Evolutionary conservation across 2,113 vertebrate genomes (phyloP).

Genomic region (Xiphias gladius): DNA sequence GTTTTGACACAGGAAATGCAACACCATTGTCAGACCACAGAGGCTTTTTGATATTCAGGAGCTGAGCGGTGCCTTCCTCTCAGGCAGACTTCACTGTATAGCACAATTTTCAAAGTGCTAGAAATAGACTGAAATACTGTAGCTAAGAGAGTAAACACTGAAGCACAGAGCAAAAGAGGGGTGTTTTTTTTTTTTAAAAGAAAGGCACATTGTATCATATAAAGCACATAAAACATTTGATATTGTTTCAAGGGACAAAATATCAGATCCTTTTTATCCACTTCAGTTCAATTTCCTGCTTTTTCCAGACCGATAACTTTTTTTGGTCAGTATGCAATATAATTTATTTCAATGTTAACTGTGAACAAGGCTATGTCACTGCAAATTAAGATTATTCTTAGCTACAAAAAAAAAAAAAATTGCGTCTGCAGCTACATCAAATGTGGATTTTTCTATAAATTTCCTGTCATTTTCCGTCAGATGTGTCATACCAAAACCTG

Average conservation of each 20-base stretch:
- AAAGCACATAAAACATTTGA: conserved; percentile 57
- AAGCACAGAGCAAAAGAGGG: conserved; percentile 37
- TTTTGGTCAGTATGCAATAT: conserved; percentile 26
- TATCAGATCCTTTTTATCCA: background rate
- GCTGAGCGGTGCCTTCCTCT: conserved; percentile 63
- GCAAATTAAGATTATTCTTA: conserved; percentile 7
- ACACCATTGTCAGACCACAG: conserved; percentile 28
- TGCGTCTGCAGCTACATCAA: background rate
- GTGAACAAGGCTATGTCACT: conserved; percentile 20
- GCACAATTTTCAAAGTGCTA: conserved; percentile 58
- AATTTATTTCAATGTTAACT: conserved; percentile 11
- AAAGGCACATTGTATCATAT: background rate
- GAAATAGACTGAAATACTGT: background rate
- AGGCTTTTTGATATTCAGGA: conserved; percentile 27
- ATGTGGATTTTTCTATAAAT: background rate
- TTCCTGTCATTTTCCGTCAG: background rate
- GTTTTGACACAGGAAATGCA: conserved; percentile 26
- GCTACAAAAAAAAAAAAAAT: background rate
- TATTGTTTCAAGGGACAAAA: background rate
- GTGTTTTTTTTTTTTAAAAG: background rate
- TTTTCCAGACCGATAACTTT: background rate
- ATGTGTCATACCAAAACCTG: background rate
- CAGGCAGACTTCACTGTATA: conserved; percentile 52
- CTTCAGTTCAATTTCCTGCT: background rate
- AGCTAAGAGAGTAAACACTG: background rate